Evolutionary conservation across 2,797 vertebrate species (phyloP).

Genomic region (Rhinoraja longicauda): DNA sequence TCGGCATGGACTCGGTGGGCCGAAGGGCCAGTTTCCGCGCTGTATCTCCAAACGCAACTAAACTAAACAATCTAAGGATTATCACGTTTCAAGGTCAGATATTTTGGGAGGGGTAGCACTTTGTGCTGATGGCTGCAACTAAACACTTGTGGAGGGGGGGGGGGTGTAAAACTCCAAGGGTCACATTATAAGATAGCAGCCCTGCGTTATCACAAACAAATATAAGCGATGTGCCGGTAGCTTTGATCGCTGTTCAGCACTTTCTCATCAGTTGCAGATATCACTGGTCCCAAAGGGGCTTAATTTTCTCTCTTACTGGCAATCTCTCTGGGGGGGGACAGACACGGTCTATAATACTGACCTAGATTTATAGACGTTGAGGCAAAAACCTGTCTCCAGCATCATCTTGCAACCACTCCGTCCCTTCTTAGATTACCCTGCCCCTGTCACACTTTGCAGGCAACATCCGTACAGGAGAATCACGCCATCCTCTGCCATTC

Average conservation of each 20-base stretch:
- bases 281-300: conserved; percentile 3
- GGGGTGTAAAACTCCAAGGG: too few species aligned
- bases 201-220: background rate
- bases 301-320: conserved; percentile 41
- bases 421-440: background rate
- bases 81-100: background rate
- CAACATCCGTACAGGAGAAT: background rate
- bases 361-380: conserved; percentile 35
- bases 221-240: background rate
- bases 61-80: too few species aligned
- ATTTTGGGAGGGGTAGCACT: background rate
- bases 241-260: background rate
- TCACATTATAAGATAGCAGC: background rate
- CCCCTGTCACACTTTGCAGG: background rate
- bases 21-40: too few species aligned
- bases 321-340: conserved; percentile 41
- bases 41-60: too few species aligned
- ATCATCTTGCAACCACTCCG: conserved; percentile 6
- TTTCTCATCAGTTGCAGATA: conserved; percentile 23
- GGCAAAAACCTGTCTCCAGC: background rate
- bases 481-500: background rate
- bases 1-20: too few species aligned
- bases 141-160: background rate
- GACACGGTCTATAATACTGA: conserved; percentile 36
- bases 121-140: background rate